Base-by-base conservation (phyloP, 2,113 vertebrate genomes). In the Urocitellus parryii region DNA sequence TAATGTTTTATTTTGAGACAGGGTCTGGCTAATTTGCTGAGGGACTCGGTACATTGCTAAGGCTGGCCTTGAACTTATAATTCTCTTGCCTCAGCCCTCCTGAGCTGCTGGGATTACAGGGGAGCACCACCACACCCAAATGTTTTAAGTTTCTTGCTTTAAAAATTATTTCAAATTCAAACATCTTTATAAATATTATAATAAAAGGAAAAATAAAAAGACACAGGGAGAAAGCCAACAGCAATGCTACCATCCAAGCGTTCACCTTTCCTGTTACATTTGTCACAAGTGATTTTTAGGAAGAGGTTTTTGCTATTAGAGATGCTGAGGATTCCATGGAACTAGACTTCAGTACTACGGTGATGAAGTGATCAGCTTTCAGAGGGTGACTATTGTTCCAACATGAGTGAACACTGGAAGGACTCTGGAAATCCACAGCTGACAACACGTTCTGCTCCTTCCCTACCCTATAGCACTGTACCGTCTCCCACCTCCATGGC, bases 401-500 rank as follows among this genome's bases (percentile, higher is more conserved):
- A 91, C 53, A 3, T 0, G 70, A 63, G 61, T 12, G 39, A 65
- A 29, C 63, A 27, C n/a, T 70, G 58, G 92, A 73, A 88, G 67
- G 34, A 29, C 32, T 58, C 65, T 37, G 8, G 89, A 68, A 51
- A 80, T 42, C 51, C 45, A 78, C 67, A 81, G 87, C 81, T 51
- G 81, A 51, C 32, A 29, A 51, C 63, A n/a, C 7, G 39, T 14
- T 32, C 20, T 1, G 27, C 53, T 16, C 2, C 10, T 24, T 91
- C 51, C 32, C 53, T 76, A 37, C 45, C 48, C 51, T 12, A 32
- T 0, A 34, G 74, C 27, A 0, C 74, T 67, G 42, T 17, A 17
- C 2, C 17, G 67, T 72, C 67, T 51, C 80, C 96, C 61, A 89
- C 87, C 95, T 68, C 93, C 8, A 1, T 39, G 95, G 96, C 96